Percentiles rank a stretch among this genome's conserved stretches.
These are phyloP conservation scores for Platorchestia sp. DNA, from an alignment of 1,140 invertebrate species.

Conservation along the genomic window DNA sequence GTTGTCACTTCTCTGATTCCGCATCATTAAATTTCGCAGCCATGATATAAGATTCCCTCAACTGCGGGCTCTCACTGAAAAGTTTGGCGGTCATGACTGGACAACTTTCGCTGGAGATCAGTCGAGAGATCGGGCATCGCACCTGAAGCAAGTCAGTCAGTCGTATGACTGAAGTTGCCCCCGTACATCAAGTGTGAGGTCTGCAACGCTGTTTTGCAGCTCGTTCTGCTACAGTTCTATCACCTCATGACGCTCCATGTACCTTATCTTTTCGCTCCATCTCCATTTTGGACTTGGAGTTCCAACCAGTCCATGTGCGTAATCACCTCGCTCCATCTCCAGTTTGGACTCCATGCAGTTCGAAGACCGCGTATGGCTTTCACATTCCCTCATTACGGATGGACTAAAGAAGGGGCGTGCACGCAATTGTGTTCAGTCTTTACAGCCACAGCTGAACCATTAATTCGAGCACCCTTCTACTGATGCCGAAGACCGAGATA, in stretches of 20 bases:
- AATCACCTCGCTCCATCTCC: too few species aligned
- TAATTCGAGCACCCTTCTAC: neutral
- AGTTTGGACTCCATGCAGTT: neutral
- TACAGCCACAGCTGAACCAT: neutral
- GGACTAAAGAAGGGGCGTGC: neutral
- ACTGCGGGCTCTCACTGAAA: neutral
- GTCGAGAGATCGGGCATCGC: neutral
- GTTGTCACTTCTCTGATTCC: neutral
- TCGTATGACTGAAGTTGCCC: neutral
- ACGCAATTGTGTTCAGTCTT: neutral
- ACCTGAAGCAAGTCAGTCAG: neutral
- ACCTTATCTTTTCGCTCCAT: neutral
- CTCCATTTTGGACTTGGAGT: neutral
- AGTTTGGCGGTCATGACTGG: neutral
- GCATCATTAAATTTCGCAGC: neutral
- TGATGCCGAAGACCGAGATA: neutral
- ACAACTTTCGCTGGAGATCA: neutral
- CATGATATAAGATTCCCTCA: neutral
- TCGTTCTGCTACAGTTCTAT: neutral
- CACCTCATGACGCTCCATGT: neutral
- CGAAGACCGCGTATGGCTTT: neutral
- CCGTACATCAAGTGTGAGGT: neutral
- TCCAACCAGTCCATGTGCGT: too few species aligned
- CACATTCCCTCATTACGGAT: neutral
- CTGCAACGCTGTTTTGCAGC: neutral